Evolutionary conservation across 2,113 vertebrate species (phyloP), one percentile per base, ranked within the genome.

Genomic region (Phyllostomus discolor): DNA sequence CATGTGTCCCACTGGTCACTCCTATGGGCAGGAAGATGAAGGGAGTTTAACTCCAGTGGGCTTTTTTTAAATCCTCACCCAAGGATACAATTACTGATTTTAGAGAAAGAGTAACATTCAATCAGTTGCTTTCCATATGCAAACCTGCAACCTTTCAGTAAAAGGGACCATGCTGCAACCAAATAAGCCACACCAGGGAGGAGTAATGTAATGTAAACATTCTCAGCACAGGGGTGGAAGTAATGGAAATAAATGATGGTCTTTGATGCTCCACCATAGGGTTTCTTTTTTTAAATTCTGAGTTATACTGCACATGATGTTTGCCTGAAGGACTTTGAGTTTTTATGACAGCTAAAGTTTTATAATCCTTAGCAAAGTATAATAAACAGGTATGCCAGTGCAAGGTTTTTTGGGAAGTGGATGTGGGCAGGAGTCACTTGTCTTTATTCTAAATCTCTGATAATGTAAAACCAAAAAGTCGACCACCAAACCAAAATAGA

Each of bases 391-490:
- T 95, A 95, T 72, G 79, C 81, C 62, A 91, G 82, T 82, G 73
- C 90, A 94, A 93, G 85, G 93, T 95, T 66, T 87, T 87, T 92
- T 81, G 79, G 64, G 82, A 92, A 70, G 48, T 66, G 46, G n/a
- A 7, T 43, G 16, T 31, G 26, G 50, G 70, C 91, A 90, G 52
- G n/a, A 54, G 93, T 92, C 95, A 97, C 96, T 97, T 66, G 5
- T 95, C 91, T 98, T 98, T 98, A 90, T 95, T 97, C 97, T 88
- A 97, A 98, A 94, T 92, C 88, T 98, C 97, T 98, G 70, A 59
- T 97, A 92, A 97, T 96, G 91, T 96, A 14, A 15, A 62, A 81
- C 69, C 19, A 57, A 88, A 88, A 90, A 38, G 46, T 82, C 66
- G 48, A 66, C 95, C 91, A 81, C 86, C 52, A 84, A 82, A 78